Base-by-base conservation (phyloP, 2,113 vertebrate genomes). In the Elephas maximus region DNA sequence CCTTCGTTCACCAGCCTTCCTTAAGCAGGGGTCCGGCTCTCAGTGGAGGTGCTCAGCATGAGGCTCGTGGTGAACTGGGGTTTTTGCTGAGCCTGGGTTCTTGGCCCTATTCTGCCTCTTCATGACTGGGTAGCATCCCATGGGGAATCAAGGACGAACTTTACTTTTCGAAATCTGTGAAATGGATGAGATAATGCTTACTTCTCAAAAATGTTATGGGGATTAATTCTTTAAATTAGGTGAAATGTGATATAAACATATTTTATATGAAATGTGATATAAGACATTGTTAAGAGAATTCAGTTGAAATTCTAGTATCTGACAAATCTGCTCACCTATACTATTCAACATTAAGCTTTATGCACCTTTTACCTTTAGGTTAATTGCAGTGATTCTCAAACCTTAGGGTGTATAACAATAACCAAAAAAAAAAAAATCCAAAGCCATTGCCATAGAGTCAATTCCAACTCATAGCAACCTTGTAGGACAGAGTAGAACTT, bases 311-410 rank as follows among this genome's bases (percentile, higher is more conserved):
- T 95, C 97, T 92, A 95, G 97, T 93, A 98, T 95, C 97, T 98
- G 97, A 98, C 96, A 98, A 97, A 98, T 97, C 92, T 98, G 95
- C 95, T 98, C 97, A 97, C 95, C 86, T 97, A 82, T 88, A 95
- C 82, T 95, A 97, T 97, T 98, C 98, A 98, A 95, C 92, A 95
- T 98, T 97, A 98, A 96, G 97, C 95, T 98, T 97, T 98, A 86
- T 26, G 62, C 24, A 65, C 76, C 57, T 79, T 48, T 44, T 33
- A 57, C 62, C 30, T 74, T 85, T 74, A 90, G 77, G 88, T 95
- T 63, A 82, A 94, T 9, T 24, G 33, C 44, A 37, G 20, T 8
- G 48, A 53, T 89, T 91, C 51, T 95, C 69, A 81, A 63, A 89
- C 10, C 10, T 60, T 14, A 74, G 63, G 21, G 18, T 67, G 26